These are phyloP conservation scores for Pagrus major DNA, from an alignment of 2,113 vertebrate species.

Conservation along the genomic window DNA sequence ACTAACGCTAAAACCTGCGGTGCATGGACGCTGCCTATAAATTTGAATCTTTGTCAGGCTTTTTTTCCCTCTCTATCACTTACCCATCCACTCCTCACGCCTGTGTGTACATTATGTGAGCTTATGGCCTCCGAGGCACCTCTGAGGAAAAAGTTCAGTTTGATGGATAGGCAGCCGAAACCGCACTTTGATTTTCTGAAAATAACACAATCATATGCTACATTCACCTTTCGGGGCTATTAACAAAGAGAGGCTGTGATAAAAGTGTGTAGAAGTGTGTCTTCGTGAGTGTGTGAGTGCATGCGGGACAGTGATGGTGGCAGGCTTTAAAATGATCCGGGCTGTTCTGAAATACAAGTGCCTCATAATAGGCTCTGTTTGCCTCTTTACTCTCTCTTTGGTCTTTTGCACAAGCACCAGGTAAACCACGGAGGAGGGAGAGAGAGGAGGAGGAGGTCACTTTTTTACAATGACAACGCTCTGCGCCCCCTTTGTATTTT, in stretches of 20 bases:
- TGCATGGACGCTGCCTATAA: slow-evolving; percentile 57
- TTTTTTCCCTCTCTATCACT: slow-evolving; percentile 36
- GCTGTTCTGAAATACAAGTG: slow-evolving; percentile 63
- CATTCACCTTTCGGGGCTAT: slow-evolving; percentile 74
- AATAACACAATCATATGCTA: slow-evolving; percentile 78
- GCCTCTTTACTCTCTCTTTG: slow-evolving; percentile 49
- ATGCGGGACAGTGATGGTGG: slow-evolving; percentile 29
- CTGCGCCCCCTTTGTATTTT: slow-evolving; percentile 11
- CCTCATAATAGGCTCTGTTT: slow-evolving; percentile 70
- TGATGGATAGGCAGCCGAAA: slow-evolving; percentile 67
- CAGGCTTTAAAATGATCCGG: slow-evolving; percentile 60
- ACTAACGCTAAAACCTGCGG: slow-evolving; percentile 58
- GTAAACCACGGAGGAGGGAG: slow-evolving; percentile 4
- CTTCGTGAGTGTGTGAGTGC: slow-evolving; percentile 4
- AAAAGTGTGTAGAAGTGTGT: slow-evolving; percentile 28
- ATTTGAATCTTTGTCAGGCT: slow-evolving; percentile 55
- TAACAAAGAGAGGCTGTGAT: slow-evolving; percentile 48
- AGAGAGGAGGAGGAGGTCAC: slow-evolving; percentile 5
- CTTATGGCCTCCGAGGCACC: slow-evolving; percentile 45
- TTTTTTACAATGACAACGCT: slow-evolving; percentile 9
- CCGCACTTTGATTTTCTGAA: slow-evolving; percentile 71
- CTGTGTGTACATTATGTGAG: slow-evolving; percentile 16
- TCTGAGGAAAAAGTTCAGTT: slow-evolving; percentile 44
- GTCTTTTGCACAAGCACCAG: slow-evolving; percentile 20
- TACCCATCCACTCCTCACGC: slow-evolving; percentile 26